These are phyloP conservation scores for Drosophila putrida DNA, from an alignment of 2,888 invertebrate species.

Conservation along the genomic window DNA sequence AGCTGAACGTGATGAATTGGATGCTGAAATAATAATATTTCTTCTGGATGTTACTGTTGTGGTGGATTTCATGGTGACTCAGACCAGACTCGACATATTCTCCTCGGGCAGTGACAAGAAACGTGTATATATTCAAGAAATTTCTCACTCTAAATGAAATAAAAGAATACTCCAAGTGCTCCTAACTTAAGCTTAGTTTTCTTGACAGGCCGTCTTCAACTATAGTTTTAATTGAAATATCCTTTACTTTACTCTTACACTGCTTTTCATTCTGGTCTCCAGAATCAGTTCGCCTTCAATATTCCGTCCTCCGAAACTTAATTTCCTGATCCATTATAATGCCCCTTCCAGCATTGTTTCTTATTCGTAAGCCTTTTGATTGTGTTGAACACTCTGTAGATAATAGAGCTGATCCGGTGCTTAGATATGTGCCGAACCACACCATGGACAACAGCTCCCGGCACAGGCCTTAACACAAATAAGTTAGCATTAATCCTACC, in stretches of 20 bases:
- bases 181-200: constrained; percentile 3
- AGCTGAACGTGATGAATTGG: too few relatives aligned
- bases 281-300: constrained; percentile 83
- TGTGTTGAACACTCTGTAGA: constrained; percentile 89
- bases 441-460: constrained; percentile 87
- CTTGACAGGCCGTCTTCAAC: constrained; percentile 24
- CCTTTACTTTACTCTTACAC: neutral
- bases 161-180: constrained; percentile 35
- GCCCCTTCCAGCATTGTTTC: constrained; percentile 51
- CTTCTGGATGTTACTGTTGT: too few relatives aligned
- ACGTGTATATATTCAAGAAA: constrained; percentile 96
- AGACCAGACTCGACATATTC: too few relatives aligned
- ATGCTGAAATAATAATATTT: too few relatives aligned
- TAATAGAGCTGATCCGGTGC: constrained; percentile 88
- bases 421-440: constrained; percentile 87
- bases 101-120: constrained; percentile 87
- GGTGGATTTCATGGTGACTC: too few relatives aligned
- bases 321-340: constrained; percentile 85
- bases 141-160: constrained; percentile 86
- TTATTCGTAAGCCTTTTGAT: constrained; percentile 86
- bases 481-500: too few relatives aligned
- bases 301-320: constrained; percentile 82
- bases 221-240: constrained; percentile 29
- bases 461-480: constrained; percentile 88
- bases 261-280: constrained; percentile 32